These are phyloP conservation scores for Otis tarda DNA, from an alignment of 2,113 vertebrate genomes.

Conservation along the genomic window DNA sequence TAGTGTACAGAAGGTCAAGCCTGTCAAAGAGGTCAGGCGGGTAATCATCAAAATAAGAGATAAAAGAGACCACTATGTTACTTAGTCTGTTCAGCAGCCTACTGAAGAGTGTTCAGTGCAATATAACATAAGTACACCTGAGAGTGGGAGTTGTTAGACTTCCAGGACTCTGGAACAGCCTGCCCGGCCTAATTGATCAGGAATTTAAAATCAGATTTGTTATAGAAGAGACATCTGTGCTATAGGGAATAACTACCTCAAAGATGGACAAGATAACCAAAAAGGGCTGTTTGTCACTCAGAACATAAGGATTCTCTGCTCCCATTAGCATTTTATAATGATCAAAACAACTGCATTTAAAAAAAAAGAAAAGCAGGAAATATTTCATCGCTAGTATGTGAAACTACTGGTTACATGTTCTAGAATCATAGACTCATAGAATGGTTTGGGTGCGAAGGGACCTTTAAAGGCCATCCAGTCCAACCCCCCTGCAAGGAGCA, in stretches of 20 bases:
- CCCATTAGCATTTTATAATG: not conserved
- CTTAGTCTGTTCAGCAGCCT: not conserved
- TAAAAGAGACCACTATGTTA: not conserved
- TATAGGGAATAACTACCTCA: not conserved
- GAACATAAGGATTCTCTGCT: not conserved
- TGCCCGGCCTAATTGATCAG: not conserved
- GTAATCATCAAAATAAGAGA: conserved; percentile 23
- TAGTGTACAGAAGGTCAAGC: not conserved
- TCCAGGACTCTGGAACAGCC: not conserved
- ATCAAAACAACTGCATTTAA: not conserved
- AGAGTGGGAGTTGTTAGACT: not conserved
- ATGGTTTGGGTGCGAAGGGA: no score
- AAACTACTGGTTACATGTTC: not conserved
- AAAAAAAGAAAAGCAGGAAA: not conserved
- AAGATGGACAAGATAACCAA: not conserved
- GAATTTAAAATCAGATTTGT: not conserved
- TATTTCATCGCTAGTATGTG: not conserved
- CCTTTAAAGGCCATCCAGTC: no score
- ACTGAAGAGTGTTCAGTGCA: not conserved
- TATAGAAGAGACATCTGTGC: not conserved
- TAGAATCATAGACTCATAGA: no score
- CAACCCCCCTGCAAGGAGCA: no score
- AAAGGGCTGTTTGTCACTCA: not conserved
- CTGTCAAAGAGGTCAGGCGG: not conserved
- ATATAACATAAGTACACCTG: not conserved